Conservation (phyloP, 2,888 invertebrate genomes). For the Rhimphoctona megacephalus region DNA sequence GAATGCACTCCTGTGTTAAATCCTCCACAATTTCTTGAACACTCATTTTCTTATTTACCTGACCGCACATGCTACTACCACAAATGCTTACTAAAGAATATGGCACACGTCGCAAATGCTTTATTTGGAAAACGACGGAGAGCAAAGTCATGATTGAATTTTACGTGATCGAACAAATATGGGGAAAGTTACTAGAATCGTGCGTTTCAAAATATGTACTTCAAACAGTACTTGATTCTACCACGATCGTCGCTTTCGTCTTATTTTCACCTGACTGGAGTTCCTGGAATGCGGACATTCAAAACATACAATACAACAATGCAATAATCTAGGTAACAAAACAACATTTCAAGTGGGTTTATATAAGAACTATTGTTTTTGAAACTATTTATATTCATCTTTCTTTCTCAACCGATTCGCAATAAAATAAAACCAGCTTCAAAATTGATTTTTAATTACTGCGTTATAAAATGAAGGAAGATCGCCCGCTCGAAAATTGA, state of each 20-base stretch:
- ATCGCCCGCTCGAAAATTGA: no score
- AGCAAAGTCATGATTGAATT: background rate
- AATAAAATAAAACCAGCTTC: no score
- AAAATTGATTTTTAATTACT: no score
- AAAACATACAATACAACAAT: background rate
- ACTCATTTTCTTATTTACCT: slow-evolving; percentile 78
- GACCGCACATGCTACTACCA: slow-evolving; percentile 68
- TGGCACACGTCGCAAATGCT: slow-evolving; percentile 20
- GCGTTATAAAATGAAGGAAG: no score
- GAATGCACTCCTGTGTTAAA: slow-evolving; percentile 86
- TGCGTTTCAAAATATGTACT: background rate
- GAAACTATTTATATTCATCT: no score
- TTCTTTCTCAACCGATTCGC: no score
- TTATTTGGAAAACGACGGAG: slow-evolving; percentile 18
- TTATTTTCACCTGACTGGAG: background rate
- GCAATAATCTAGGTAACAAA: no score
- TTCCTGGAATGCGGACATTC: background rate
- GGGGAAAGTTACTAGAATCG: background rate
- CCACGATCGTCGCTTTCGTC: background rate
- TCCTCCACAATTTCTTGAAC: slow-evolving; percentile 77
- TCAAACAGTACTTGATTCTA: background rate
- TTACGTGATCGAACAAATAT: background rate
- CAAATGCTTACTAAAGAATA: slow-evolving; percentile 38
- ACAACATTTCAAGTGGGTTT: no score
- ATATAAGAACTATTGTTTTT: no score